Conservation (phyloP, 64 coral and sea anemone species). For the Pocillopora verrucosa region DNA sequence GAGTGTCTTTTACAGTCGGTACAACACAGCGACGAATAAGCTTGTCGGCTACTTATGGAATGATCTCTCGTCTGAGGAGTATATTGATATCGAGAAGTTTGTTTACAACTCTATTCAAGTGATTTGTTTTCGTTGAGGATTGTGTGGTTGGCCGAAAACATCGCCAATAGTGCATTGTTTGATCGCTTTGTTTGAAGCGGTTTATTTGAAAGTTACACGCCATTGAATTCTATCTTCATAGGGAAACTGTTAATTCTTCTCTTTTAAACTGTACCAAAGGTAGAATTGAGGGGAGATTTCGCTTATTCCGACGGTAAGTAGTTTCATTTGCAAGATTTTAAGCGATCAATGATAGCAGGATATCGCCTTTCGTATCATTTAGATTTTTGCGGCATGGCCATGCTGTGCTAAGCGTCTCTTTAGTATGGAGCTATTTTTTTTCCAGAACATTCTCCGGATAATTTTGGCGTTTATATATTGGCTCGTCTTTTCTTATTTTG, state of each 20-base stretch:
- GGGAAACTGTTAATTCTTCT: conserved; percentile 1
- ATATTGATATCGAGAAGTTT: conserved; percentile 35
- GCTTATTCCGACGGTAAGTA: conserved; percentile 1
- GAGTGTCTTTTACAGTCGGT: background rate
- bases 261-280: background rate
- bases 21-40: background rate
- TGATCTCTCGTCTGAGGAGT: background rate
- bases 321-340: background rate
- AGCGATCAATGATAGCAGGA: background rate
- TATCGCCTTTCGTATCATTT: conserved; percentile 12
- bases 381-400: background rate
- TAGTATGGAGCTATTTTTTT: background rate
- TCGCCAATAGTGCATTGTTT: background rate
- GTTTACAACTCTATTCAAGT: conserved; percentile 26
- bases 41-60: background rate
- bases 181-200: conserved; percentile 30
- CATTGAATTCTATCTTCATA: conserved; percentile 9
- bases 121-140: background rate
- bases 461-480: too few relatives aligned
- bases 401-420: background rate
- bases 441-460: too few relatives aligned
- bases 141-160: background rate
- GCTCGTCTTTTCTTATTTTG: too few relatives aligned
- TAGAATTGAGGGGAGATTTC: background rate
- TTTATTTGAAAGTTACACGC: conserved; percentile 28